Evolutionary conservation across 2,797 vertebrate genomes (phyloP).

Genomic region (Coregonus sp.): DNA sequence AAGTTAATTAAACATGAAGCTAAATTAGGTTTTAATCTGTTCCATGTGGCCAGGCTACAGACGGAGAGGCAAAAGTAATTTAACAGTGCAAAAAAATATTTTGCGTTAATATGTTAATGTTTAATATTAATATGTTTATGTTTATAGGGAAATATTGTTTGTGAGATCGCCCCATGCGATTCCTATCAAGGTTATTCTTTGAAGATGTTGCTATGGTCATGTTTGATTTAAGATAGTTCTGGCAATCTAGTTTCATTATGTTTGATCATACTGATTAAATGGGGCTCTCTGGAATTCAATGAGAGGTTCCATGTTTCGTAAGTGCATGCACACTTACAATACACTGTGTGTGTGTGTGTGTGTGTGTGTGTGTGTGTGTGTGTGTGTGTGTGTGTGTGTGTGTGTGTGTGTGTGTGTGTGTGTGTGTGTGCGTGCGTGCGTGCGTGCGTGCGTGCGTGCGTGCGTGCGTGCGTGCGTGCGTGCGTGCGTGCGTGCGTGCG

Average conservation of each 20-base stretch:
- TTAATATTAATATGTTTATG: too few species aligned
- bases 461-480: conserved; percentile 9
- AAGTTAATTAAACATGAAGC: conserved; percentile 53
- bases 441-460: conserved; percentile 2
- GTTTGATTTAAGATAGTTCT: background rate
- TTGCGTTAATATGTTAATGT: background rate
- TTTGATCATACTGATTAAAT: background rate
- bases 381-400: conserved; percentile 6
- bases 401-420: conserved; percentile 1
- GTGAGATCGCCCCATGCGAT: background rate
- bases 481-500: conserved; percentile 6
- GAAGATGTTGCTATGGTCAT: background rate
- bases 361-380: background rate
- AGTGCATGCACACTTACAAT: background rate
- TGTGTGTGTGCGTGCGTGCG: conserved; percentile 10
- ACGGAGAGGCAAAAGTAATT: conserved; percentile 40
- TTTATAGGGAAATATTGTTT: background rate
- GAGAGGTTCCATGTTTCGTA: background rate
- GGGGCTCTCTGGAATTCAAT: background rate
- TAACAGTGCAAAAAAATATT: conserved; percentile 44
- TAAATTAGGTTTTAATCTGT: conserved; percentile 56
- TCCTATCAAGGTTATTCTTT: background rate
- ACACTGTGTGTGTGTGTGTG: background rate
- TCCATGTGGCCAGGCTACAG: conserved; percentile 46
- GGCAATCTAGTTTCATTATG: background rate